Percentiles rank a stretch among this genome's conserved stretches.
These are phyloP conservation scores for Serilophus lunatus DNA, from an alignment of 2,113 vertebrate species.

Conservation along the genomic window DNA sequence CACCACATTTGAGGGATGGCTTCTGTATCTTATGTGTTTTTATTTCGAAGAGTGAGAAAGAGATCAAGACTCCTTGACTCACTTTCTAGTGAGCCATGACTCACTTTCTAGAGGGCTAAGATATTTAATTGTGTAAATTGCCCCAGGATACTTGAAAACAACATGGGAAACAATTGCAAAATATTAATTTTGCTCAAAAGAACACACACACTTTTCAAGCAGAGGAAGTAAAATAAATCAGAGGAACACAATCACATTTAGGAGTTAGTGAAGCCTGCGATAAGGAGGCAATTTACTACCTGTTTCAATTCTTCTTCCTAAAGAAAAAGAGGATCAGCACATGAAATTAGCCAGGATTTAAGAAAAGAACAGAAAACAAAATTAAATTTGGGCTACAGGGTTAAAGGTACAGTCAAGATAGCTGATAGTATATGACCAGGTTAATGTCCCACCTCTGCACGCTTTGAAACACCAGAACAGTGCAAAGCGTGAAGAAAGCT, in stretches of 20 bases:
- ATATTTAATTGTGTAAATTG: background rate
- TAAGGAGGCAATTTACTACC: slow-evolving; percentile 80
- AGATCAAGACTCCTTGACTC: background rate
- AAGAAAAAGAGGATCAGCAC: slow-evolving; percentile 77
- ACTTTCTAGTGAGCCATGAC: background rate
- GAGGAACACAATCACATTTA: slow-evolving; percentile 53
- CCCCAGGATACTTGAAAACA: background rate
- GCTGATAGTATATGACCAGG: background rate
- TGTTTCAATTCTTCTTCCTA: slow-evolving; percentile 91
- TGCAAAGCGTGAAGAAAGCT: background rate
- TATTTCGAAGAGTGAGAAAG: background rate
- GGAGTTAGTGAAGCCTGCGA: slow-evolving; percentile 71
- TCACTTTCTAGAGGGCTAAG: background rate
- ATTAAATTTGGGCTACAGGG: background rate
- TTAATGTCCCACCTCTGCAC: background rate
- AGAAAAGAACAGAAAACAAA: slow-evolving; percentile 7
- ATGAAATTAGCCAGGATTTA: slow-evolving; percentile 60
- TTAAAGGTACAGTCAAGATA: background rate
- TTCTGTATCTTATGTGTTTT: background rate
- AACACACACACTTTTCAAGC: slow-evolving; percentile 70
- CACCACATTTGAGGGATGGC: background rate
- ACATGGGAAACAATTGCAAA: slow-evolving; percentile 28
- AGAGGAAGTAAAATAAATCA: slow-evolving; percentile 59
- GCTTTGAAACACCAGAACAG: background rate
- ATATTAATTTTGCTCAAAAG: slow-evolving; percentile 65